phyloP scores from a whole-genome alignment of 2,113 vertebrate genomes.

The Poicephalus gulielmi region DNA sequence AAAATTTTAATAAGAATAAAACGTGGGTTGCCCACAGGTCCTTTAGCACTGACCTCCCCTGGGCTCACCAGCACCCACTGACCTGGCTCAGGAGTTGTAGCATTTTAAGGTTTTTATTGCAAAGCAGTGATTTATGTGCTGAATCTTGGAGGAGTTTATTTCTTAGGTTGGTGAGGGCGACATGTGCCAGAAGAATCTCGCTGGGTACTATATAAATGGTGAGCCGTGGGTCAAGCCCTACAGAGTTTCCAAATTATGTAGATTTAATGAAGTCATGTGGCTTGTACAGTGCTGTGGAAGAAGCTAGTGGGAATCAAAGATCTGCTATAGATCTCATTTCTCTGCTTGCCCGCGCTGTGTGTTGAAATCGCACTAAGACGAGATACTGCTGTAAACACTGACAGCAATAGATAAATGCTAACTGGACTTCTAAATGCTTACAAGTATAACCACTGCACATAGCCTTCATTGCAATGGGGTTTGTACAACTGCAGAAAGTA shows the following conservation, averaged over 20 bases:
- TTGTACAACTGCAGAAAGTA: not conserved
- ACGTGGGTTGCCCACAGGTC: not conserved
- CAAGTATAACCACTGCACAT: fast-evolving
- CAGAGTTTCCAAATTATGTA: not conserved
- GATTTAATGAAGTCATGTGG: not conserved
- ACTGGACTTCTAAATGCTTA: not conserved
- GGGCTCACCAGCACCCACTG: fast-evolving
- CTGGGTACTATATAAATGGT: not conserved
- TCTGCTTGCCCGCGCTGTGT: not conserved
- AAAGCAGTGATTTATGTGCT: not conserved
- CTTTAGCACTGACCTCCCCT: not conserved
- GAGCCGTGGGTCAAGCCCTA: not conserved
- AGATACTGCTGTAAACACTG: not conserved
- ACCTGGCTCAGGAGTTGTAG: not conserved
- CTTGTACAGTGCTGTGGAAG: not conserved
- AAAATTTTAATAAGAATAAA: not conserved
- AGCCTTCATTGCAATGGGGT: too few relatives aligned
- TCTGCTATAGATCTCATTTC: not conserved
- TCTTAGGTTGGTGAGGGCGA: not conserved
- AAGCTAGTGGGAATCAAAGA: not conserved
- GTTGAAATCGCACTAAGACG: not conserved
- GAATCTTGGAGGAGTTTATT: not conserved
- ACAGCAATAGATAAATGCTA: not conserved
- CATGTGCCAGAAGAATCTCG: fast-evolving
- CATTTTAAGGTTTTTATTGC: not conserved